Evolutionary conservation across 2,797 vertebrate species (phyloP), one percentile per base, ranked within the genome.

Genomic region (Myripristis jacobus): DNA sequence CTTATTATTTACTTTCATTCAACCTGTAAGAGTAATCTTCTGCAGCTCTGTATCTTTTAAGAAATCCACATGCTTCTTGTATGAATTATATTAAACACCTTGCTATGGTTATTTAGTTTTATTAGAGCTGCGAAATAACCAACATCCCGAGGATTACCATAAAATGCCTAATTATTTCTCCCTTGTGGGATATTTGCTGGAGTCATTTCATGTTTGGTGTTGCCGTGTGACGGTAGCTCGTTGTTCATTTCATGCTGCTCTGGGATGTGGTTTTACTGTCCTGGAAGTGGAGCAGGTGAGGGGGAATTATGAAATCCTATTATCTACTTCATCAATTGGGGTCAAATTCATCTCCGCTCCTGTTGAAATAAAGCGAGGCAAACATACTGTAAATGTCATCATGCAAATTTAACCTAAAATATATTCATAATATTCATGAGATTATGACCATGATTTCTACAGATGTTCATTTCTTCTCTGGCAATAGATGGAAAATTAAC

Each of bases 361-460:
- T n/a, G 9, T 71, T 60, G 22, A 74, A 52, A 29, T 44, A 41
- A 24, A 55, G 58, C 63, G 57, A 48, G 54, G 51, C 53, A 59
- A 60, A 46, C 15, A 18, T 22, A 3, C 29, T 4, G 47, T 47
- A 38, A 21, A 79, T 73, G 67, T 69, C 56, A 85, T 86, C 83
- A 86, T 81, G 78, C 79, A 77, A 82, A 83, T 54, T 1, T 48
- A n/a, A 22, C n/a, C 27, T 60, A 54, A 56, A 41, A 57, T 5
- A 3, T 21, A 71, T 83, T 89, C 75, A 87, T 83, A 76, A 64
- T 78, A 88, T 89, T 90, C 76, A 85, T 89, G 82, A 73, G 74
- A 51, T 77, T 67, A 29, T 64, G 70, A 78, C 47, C 22, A 2
- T 79, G 70, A 81, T 78, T 87, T 70, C 56, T 58, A 60, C 66